Percentiles rank a stretch among this genome's conserved stretches.
phyloP scores from a whole-genome alignment of 2,888 invertebrate species.

The Tillus elongatus region DNA sequence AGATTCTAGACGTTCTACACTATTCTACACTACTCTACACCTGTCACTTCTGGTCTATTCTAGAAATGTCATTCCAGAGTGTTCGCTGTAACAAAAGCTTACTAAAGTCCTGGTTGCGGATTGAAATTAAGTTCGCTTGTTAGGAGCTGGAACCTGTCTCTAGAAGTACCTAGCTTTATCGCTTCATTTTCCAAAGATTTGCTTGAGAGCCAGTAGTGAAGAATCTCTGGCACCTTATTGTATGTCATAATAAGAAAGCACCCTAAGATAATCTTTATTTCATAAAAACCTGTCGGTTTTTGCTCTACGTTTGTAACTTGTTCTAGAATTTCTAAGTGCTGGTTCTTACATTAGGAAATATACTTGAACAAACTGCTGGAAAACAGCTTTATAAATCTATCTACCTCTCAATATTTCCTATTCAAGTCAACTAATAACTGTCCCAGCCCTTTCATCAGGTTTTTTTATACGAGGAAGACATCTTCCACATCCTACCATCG shows the following conservation, averaged over 20 bases:
- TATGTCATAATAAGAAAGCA: slow-evolving; percentile 2
- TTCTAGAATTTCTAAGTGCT: slow-evolving; percentile 1
- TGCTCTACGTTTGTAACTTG: background rate
- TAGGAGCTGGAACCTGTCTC: slow-evolving; percentile 2
- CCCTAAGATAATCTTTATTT: background rate
- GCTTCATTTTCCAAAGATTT: slow-evolving; percentile 2
- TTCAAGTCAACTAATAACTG: background rate
- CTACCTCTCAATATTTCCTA: background rate
- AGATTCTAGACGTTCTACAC: too few relatives aligned
- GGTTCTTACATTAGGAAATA: background rate
- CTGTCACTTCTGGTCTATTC: too few relatives aligned
- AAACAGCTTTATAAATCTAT: background rate
- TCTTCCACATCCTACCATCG: background rate
- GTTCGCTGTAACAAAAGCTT: background rate
- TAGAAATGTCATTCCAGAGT: background rate
- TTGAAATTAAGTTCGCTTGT: slow-evolving; percentile 2
- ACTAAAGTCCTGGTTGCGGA: background rate
- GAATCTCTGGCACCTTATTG: background rate
- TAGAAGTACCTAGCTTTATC: background rate
- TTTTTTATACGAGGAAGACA: background rate
- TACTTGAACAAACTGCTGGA: too few relatives aligned
- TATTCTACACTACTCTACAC: too few relatives aligned
- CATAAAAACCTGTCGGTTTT: background rate
- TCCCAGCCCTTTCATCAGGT: background rate
- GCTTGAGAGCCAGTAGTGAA: background rate